These are phyloP conservation scores for Seira ritae DNA, from an alignment of 2,888 invertebrate species.

Conservation along the genomic window DNA sequence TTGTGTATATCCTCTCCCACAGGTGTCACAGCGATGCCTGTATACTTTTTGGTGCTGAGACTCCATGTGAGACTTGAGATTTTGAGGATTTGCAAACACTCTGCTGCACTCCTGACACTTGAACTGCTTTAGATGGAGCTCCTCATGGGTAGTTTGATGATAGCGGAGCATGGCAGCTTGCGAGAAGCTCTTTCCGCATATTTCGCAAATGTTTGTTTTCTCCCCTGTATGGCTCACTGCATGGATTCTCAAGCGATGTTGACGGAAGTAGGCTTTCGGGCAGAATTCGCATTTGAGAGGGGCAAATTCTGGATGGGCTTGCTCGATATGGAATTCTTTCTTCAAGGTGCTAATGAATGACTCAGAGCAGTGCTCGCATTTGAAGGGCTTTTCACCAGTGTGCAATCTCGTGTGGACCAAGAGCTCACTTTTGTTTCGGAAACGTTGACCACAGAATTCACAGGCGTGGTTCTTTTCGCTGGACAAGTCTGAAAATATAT, in stretches of 20 bases:
- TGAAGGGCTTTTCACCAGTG: constrained; percentile 63
- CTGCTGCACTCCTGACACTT: constrained; percentile 63
- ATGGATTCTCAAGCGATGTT: constrained; percentile 58
- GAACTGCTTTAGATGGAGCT: constrained; percentile 63
- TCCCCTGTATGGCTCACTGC: constrained; percentile 56
- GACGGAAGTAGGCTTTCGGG: constrained; percentile 60
- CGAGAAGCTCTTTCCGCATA: constrained; percentile 65
- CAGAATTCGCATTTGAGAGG: constrained; percentile 65
- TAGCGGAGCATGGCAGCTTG: constrained; percentile 67
- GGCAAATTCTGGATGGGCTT: constrained; percentile 58
- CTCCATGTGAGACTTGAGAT: constrained; percentile 60
- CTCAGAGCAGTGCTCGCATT: constrained; percentile 53
- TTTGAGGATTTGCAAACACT: constrained; percentile 65
- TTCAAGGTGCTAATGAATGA: constrained; percentile 62
- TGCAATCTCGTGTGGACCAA: constrained; percentile 53
- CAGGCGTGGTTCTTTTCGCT: constrained; percentile 55
- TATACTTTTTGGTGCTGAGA: constrained; percentile 67
- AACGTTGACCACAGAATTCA: constrained; percentile 53
- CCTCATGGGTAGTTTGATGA: constrained; percentile 68
- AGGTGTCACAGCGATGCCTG: constrained; percentile 62
- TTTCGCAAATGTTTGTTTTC: constrained; percentile 65
- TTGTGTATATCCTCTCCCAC: constrained; percentile 64
- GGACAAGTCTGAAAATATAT: constrained; percentile 11
- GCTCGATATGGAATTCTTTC: constrained; percentile 63
- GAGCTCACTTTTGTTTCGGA: constrained; percentile 59